Evolutionary conservation across 2,113 vertebrate genomes (phyloP), one percentile per base, ranked within the genome.

Genomic region (Cinclus mexicanus): DNA sequence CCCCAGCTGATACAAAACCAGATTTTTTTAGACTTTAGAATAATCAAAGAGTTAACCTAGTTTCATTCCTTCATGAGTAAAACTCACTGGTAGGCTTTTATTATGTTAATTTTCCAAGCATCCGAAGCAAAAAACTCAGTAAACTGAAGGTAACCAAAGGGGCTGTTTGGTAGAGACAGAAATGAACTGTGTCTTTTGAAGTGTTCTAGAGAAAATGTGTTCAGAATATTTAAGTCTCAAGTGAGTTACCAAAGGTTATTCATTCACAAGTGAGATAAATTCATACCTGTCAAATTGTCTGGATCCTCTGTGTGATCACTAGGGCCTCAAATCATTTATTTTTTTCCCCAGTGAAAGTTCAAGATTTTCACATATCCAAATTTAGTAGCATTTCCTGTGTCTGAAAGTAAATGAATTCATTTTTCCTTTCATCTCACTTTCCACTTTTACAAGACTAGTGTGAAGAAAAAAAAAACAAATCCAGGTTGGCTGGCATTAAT

Each of bases 191-290:
- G 89, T 93, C 97, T 98, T 98, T 98, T 98, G 98, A 98, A 98
- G 98, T 98, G 97, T 97, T 98, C 97, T 95, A 97, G 96, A 95
- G 97, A 96, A 98, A 98, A 98, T 97, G 97, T 98, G 97, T 97
- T 97, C 97, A 86, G 98, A 98, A 98, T 98, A 98, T 96, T 97
- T 97, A 97, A 98, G 97, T 97, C 97, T 97, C 98, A 97, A 97
- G 97, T 96, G 98, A 98, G 96, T 98, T 97, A 96, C 97, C 92
- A 98, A 98, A 98, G 97, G 98, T 98, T 98, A 98, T 98, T 98
- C 97, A 97, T 97, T 98, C 98, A 97, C 97, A 98, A 98, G 97
- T 98, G 97, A 98, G 98, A 98, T 98, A 98, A 98, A 98, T 98
- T 98, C 98, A 98, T 97, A 98, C 97, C 98, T 98, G 98, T 98